These are phyloP conservation scores for Idris sp. DNA, from an alignment of 1,140 invertebrate genomes.

Conservation along the genomic window DNA sequence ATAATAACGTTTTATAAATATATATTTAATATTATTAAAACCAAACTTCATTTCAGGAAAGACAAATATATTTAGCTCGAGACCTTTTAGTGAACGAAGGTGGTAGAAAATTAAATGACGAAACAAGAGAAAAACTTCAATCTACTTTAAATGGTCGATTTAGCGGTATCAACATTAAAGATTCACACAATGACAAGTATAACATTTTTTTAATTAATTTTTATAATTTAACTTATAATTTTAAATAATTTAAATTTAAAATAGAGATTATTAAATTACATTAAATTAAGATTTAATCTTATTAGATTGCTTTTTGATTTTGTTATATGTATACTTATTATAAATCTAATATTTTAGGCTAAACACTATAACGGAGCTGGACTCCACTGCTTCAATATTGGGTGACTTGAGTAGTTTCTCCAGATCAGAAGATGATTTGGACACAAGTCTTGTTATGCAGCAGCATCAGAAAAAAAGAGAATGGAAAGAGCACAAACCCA, in stretches of 20 bases:
- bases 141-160: slow-evolving; percentile 76
- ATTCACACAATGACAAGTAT: slow-evolving; percentile 76
- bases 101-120: slow-evolving; percentile 84
- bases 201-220: too few relatives aligned
- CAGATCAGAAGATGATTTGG: slow-evolving; percentile 91
- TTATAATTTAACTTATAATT: too few relatives aligned
- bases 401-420: slow-evolving; percentile 89
- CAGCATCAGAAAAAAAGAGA: slow-evolving; percentile 79
- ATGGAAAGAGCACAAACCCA: slow-evolving; percentile 83
- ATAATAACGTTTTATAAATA: too few relatives aligned
- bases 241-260: too few relatives aligned
- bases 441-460: slow-evolving; percentile 79
- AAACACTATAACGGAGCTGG: slow-evolving; percentile 83
- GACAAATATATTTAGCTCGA: slow-evolving; percentile 84
- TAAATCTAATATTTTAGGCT: slow-evolving; percentile 73
- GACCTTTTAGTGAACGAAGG: slow-evolving; percentile 86
- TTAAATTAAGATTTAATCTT: too few relatives aligned
- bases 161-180: slow-evolving; percentile 72
- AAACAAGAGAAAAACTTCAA: slow-evolving; percentile 88
- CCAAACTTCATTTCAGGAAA: slow-evolving; percentile 79
- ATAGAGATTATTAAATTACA: too few relatives aligned
- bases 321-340: too few relatives aligned
- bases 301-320: too few relatives aligned
- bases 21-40: too few relatives aligned
- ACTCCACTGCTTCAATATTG: slow-evolving; percentile 84